phyloP scores from a whole-genome alignment of 1,140 invertebrate genomes.

The Drosophila repleta region DNA sequence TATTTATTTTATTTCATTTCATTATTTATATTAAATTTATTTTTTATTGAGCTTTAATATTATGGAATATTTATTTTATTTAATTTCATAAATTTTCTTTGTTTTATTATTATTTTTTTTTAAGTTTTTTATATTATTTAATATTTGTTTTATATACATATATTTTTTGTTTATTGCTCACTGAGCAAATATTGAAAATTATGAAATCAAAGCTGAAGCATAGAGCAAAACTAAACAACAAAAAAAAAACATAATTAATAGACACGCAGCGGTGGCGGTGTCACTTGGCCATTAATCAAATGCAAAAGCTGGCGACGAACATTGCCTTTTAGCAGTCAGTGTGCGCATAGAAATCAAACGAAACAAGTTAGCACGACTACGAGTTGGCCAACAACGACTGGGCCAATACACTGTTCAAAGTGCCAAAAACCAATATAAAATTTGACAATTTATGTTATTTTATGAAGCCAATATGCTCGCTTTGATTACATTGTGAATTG shows the following conservation, averaged over 20 bases:
- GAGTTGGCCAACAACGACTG: too few relatives aligned
- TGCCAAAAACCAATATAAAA: too few relatives aligned
- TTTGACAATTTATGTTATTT: not conserved
- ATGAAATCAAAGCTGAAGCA: not conserved
- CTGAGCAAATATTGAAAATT: not conserved
- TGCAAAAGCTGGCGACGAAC: constrained; percentile 33
- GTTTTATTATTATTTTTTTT: too few relatives aligned
- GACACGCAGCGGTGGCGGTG: constrained; percentile 10
- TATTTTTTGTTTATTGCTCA: too few relatives aligned
- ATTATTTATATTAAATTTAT: too few relatives aligned
- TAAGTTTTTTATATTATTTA: too few relatives aligned
- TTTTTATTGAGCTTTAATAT: too few relatives aligned
- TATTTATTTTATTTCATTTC: too few relatives aligned
- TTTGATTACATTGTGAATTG: not conserved
- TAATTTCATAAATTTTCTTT: too few relatives aligned
- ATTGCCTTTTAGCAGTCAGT: constrained; percentile 4
- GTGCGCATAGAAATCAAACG: not conserved
- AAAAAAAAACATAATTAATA: constrained; percentile 33
- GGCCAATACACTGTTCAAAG: too few relatives aligned
- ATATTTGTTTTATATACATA: too few relatives aligned
- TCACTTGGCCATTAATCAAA: constrained; percentile 59
- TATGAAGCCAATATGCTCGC: not conserved
- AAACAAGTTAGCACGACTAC: not conserved
- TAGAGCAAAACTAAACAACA: not conserved
- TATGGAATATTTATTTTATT: too few relatives aligned